These are phyloP conservation scores for Trematocara nigrifrons DNA, from an alignment of 2,113 vertebrate species.

Conservation along the genomic window DNA sequence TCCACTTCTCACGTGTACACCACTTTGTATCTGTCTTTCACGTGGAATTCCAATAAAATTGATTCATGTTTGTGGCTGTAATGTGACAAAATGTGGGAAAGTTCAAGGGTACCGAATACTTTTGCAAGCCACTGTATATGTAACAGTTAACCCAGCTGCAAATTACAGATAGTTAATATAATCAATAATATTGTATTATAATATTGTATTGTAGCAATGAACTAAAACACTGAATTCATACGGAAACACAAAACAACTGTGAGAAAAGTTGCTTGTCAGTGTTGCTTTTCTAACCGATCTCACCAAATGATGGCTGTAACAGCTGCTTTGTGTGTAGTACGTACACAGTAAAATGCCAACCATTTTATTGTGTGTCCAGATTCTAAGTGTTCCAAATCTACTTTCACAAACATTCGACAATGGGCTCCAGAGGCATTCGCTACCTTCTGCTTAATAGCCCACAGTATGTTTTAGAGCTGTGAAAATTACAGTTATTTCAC, in stretches of 20 bases:
- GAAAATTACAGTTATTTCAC: background rate
- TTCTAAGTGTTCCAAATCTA: background rate
- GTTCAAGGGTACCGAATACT: background rate
- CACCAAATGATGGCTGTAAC: background rate
- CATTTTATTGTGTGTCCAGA: background rate
- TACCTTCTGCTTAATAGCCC: background rate
- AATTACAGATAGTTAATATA: background rate
- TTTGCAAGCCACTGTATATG: rapidly evolving
- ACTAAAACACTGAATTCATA: background rate
- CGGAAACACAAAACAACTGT: background rate
- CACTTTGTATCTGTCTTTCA: too few relatives aligned
- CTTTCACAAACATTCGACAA: background rate
- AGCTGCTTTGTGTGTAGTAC: background rate
- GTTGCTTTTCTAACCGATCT: background rate
- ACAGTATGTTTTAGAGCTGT: background rate
- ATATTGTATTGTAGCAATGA: background rate
- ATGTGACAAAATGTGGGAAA: background rate
- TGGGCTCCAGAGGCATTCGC: background rate
- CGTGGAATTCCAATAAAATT: too few relatives aligned
- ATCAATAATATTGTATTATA: background rate
- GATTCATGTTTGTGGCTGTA: background rate
- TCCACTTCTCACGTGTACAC: too few relatives aligned
- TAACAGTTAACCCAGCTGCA: background rate
- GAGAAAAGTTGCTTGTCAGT: background rate
- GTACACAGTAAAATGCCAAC: rapidly evolving